These are phyloP conservation scores for Acipenser oxyrinchus DNA, from an alignment of 2,797 vertebrate genomes.

Conservation along the genomic window DNA sequence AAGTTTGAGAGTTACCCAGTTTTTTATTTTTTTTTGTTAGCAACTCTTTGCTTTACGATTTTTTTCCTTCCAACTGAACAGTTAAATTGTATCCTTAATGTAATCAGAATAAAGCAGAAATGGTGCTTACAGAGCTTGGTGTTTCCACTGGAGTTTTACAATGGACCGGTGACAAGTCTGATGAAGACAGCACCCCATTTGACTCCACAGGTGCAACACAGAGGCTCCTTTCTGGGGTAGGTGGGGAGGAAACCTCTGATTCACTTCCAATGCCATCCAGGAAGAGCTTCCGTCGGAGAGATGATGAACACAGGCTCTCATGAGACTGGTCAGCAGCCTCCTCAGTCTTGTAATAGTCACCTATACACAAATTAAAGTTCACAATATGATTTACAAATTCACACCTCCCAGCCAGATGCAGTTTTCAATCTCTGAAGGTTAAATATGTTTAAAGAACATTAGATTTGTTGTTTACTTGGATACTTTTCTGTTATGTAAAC, in stretches of 20 bases:
- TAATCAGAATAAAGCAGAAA: too few species aligned
- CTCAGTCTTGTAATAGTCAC: slow-evolving; percentile 76
- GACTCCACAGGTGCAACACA: slow-evolving; percentile 25
- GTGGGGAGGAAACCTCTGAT: slow-evolving; percentile 70
- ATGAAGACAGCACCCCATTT: slow-evolving; percentile 52
- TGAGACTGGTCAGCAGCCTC: slow-evolving; percentile 78
- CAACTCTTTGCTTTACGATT: too few species aligned
- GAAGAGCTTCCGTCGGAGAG: slow-evolving; percentile 89
- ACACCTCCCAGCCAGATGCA: too few species aligned
- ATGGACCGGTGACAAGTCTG: slow-evolving; percentile 70
- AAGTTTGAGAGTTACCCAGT: too few species aligned
- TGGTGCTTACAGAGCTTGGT: slow-evolving; percentile 70
- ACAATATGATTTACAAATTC: too few species aligned
- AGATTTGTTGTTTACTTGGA: too few species aligned
- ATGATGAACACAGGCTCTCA: slow-evolving; percentile 90
- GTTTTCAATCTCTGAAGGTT: too few species aligned
- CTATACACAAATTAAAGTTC: slow-evolving; percentile 41
- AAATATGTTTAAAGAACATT: too few species aligned
- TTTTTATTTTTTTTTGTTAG: too few species aligned
- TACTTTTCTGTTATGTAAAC: too few species aligned
- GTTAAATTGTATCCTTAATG: not conserved
- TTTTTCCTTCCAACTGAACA: too few species aligned
- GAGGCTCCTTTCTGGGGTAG: slow-evolving; percentile 62
- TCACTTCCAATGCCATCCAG: slow-evolving; percentile 79
- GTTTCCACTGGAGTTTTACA: slow-evolving; percentile 58